A percentile compares a stretch with the other conserved stretches of the same genome.
phyloP scores from a whole-genome alignment of 1,140 invertebrate species.

The Drosophila tani region DNA sequence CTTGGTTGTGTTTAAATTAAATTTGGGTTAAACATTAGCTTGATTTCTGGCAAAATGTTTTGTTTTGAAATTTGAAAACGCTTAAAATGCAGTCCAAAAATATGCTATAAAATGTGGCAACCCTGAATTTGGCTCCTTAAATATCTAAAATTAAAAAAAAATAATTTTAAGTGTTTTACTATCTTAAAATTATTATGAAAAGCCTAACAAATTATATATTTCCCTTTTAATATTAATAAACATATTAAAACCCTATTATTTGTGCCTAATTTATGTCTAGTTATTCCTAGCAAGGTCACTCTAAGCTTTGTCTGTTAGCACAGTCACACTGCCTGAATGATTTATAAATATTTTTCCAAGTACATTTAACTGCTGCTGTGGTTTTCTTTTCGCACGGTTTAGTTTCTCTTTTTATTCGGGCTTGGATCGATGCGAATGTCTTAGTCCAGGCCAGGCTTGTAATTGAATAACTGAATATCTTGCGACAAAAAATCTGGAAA shows the following conservation, averaged over 20 bases:
- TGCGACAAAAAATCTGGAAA: background rate
- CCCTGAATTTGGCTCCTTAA: too few relatives aligned
- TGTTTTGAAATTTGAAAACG: too few relatives aligned
- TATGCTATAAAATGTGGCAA: too few relatives aligned
- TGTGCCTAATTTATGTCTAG: background rate
- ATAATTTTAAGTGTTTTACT: too few relatives aligned
- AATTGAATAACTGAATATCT: conserved; percentile 48
- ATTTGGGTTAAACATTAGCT: background rate
- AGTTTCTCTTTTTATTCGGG: conserved; percentile 4
- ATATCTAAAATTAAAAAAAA: too few relatives aligned
- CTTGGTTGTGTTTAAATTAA: background rate
- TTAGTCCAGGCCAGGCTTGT: conserved; percentile 30
- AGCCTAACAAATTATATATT: too few relatives aligned
- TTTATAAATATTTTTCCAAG: background rate
- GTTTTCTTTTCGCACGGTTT: conserved; percentile 12
- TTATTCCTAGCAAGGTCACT: background rate
- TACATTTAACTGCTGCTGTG: conserved; percentile 5
- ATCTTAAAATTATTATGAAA: too few relatives aligned
- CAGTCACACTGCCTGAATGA: background rate
- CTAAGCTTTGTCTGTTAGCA: background rate
- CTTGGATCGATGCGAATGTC: conserved; percentile 24
- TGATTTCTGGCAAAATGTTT: too few relatives aligned
- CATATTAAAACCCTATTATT: background rate
- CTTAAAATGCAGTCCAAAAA: background rate
- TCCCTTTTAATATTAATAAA: too few relatives aligned